phyloP scores from a whole-genome alignment of 2,113 vertebrate genomes.

The Bubo bubo region DNA sequence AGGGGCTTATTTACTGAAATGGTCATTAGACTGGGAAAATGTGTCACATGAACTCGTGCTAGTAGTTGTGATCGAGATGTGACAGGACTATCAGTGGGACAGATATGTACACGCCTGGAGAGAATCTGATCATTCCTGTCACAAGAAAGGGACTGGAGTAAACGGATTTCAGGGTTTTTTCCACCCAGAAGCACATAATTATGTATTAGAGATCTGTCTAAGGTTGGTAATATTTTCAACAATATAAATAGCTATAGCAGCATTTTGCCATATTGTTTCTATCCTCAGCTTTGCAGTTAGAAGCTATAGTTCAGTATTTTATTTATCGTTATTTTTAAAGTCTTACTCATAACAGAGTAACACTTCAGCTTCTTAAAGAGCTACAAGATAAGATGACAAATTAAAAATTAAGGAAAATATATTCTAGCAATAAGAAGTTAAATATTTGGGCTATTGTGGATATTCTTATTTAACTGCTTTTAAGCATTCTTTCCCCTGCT shows the following conservation, averaged over 20 bases:
- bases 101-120: neutral
- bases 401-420: neutral
- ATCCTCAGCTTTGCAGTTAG: neutral
- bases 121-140: neutral
- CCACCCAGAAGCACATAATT: neutral
- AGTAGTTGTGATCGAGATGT: neutral
- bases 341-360: neutral
- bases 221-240: conserved; percentile 19
- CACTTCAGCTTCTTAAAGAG: neutral
- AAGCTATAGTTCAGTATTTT: neutral
- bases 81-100: neutral
- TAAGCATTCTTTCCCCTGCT: neutral
- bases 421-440: neutral
- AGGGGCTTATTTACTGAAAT: neutral
- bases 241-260: neutral
- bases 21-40: neutral
- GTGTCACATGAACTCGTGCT: neutral
- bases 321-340: neutral
- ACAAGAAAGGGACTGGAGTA: neutral
- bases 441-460: neutral
- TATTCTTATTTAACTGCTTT: neutral
- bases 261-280: neutral
- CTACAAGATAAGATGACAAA: neutral
- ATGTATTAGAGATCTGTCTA: neutral
- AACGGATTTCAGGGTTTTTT: neutral